Percentiles rank a stretch among this genome's conserved stretches.
Conservation (phyloP, 1,140 invertebrate genomes). For the Drosophila sturtevanti region DNA sequence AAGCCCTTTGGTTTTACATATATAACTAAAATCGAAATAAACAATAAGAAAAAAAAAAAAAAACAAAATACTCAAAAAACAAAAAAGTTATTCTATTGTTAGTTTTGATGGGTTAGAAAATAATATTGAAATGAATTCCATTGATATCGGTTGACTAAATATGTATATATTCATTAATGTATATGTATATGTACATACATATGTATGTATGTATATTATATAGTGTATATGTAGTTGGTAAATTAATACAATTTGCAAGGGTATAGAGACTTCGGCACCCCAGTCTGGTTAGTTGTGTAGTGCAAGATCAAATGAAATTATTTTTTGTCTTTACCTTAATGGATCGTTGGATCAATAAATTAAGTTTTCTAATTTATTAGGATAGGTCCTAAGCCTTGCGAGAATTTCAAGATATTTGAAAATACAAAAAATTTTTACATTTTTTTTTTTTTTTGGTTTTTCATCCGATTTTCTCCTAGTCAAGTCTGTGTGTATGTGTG, state of each 20-base stretch:
- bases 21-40: too few relatives aligned
- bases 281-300: background rate
- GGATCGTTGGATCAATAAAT: slow-evolving; percentile 4
- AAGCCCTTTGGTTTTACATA: too few relatives aligned
- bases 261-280: background rate
- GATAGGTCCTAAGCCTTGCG: background rate
- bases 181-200: too few relatives aligned
- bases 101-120: too few relatives aligned
- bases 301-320: slow-evolving; percentile 7
- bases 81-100: too few relatives aligned
- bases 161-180: too few relatives aligned
- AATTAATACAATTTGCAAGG: background rate
- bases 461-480: background rate
- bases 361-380: background rate
- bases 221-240: background rate
- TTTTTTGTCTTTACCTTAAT: slow-evolving; percentile 10
- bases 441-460: too few relatives aligned
- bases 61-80: too few relatives aligned
- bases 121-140: too few relatives aligned
- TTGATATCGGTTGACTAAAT: too few relatives aligned
- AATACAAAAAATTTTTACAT: background rate
- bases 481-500: background rate
- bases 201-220: too few relatives aligned
- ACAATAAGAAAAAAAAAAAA: too few relatives aligned
- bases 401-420: background rate